A percentile compares a stretch with the other conserved stretches of the same genome.
Conservation (phyloP, 2,888 invertebrate genomes). For the Venustoraphidia nigricollis region DNA sequence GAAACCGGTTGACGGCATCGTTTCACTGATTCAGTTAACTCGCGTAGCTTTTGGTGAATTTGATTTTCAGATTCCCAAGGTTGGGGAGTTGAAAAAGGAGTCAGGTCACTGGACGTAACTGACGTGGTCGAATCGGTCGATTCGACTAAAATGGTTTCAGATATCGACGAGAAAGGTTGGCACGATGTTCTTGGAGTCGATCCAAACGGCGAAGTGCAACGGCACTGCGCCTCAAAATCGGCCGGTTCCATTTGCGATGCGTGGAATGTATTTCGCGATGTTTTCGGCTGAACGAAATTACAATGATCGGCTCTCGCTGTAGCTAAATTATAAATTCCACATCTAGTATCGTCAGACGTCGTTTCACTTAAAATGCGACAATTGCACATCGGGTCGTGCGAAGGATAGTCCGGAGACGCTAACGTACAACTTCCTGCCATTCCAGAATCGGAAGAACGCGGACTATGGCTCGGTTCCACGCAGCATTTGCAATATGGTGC, state of each 20-base stretch:
- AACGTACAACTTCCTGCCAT: constrained; percentile 70
- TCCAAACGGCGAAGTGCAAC: constrained; percentile 57
- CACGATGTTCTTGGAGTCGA: constrained; percentile 55
- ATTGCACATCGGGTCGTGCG: background rate
- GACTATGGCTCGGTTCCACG: constrained; percentile 39
- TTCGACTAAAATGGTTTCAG: constrained; percentile 36
- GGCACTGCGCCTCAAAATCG: constrained; percentile 52
- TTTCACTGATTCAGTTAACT: constrained; percentile 23
- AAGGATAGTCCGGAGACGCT: constrained; percentile 49
- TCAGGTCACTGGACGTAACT: constrained; percentile 32
- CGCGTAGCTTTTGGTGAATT: constrained; percentile 33
- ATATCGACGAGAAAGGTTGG: constrained; percentile 35
- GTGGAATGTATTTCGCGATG: constrained; percentile 24
- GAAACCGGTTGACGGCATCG: constrained; percentile 19
- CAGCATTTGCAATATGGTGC: constrained; percentile 20
- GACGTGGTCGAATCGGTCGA: constrained; percentile 34
- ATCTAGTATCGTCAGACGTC: background rate
- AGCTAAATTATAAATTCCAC: constrained; percentile 13
- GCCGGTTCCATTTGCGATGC: constrained; percentile 26
- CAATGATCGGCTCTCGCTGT: constrained; percentile 21
- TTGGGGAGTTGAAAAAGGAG: constrained; percentile 27
- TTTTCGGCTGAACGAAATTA: constrained; percentile 20
- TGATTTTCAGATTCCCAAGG: constrained; percentile 28
- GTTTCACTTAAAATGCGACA: background rate
- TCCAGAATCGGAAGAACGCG: constrained; percentile 68